A percentile compares a stretch with the other conserved stretches of the same genome.
These are phyloP conservation scores for Arizona elegans DNA, from an alignment of 2,113 vertebrate species.

Conservation along the genomic window DNA sequence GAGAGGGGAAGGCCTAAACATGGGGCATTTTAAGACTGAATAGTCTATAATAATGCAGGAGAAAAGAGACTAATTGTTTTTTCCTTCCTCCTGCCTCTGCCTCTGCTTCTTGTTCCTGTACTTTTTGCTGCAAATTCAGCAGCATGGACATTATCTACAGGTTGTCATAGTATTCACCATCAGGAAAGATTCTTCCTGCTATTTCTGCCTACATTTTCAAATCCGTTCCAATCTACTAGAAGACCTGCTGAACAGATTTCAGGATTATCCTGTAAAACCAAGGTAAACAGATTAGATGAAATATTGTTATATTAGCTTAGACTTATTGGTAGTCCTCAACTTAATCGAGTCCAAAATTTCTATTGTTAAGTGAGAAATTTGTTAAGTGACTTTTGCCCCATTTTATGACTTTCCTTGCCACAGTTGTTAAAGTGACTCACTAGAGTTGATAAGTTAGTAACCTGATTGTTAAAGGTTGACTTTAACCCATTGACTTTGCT, in stretches of 20 bases:
- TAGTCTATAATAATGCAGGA: no score
- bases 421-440: neutral
- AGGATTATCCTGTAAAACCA: neutral
- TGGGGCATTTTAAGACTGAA: no score
- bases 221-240: neutral
- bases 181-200: neutral
- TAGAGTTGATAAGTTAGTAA: neutral
- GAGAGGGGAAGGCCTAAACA: no score
- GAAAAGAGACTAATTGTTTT: neutral
- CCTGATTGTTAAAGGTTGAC: no score
- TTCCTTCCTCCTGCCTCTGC: neutral
- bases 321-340: neutral
- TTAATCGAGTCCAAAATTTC: neutral
- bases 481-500: neutral
- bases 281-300: neutral
- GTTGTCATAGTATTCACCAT: neutral
- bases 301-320: neutral
- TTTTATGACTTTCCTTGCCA: neutral
- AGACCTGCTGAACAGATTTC: neutral
- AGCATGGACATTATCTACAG: no score
- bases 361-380: neutral
- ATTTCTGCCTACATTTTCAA: neutral
- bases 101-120: neutral
- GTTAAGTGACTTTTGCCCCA: neutral
- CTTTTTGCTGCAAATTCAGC: no score